phyloP scores from a whole-genome alignment of 2,113 vertebrate genomes.

The Hemiscyllium ocellatum region DNA sequence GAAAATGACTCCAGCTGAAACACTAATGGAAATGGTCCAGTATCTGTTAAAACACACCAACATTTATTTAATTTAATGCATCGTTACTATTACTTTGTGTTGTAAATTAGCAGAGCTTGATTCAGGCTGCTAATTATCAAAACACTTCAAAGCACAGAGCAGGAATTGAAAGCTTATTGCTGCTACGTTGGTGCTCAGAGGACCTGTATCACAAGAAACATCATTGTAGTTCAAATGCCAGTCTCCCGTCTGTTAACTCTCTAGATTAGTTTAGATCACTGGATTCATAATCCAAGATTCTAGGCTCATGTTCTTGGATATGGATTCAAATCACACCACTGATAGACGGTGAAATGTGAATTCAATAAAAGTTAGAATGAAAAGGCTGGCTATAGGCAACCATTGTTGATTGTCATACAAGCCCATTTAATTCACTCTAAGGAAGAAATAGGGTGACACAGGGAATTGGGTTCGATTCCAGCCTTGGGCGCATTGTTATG shows the following conservation, averaged over 20 bases:
- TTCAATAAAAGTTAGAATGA: no score
- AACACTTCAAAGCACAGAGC: background rate
- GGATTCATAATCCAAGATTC: no score
- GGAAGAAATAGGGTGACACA: no score
- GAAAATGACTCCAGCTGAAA: constrained; percentile 18
- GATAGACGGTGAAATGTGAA: no score
- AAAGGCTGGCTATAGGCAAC: no score
- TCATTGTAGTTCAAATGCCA: background rate
- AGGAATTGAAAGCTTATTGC: background rate
- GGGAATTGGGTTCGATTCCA: no score
- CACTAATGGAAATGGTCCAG: background rate
- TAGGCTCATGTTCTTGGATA: no score
- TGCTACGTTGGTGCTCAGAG: no score
- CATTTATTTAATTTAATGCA: constrained; percentile 31
- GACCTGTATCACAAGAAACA: background rate
- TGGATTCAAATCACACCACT: no score
- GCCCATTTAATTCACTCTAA: no score
- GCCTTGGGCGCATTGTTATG: no score
- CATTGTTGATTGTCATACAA: no score
- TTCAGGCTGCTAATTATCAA: background rate
- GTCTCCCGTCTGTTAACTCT: background rate
- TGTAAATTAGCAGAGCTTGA: background rate
- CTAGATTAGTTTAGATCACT: background rate
- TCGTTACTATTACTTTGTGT: background rate
- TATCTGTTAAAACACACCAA: background rate